A percentile compares a stretch with the other conserved stretches of the same genome.
Evolutionary conservation across 23 tunicate species (phyloP).

Genomic region (Phallusia fumigata): DNA sequence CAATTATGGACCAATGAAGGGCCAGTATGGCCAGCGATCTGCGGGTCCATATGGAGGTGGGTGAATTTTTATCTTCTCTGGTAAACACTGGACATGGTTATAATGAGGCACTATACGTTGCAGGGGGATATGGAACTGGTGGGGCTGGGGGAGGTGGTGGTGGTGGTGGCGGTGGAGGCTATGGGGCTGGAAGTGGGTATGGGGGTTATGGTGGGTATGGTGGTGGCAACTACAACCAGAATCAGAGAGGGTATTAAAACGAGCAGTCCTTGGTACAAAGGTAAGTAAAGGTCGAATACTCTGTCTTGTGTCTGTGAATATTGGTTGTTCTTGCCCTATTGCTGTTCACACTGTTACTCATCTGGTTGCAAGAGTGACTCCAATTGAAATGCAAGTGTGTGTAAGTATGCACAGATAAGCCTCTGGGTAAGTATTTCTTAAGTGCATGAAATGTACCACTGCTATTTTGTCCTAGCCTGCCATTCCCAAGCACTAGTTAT

Average conservation of each 20-base stretch:
- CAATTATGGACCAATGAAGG: constrained; percentile 75
- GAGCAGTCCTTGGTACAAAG: not conserved
- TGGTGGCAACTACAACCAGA: constrained; percentile 25
- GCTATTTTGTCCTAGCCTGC: no score
- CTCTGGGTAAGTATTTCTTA: no score
- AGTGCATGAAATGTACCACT: no score
- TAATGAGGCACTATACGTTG: not conserved
- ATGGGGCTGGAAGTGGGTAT: constrained; percentile 39
- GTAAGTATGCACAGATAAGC: not conserved
- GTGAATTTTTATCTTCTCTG: not conserved
- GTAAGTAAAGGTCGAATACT: not conserved
- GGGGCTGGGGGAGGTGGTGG: constrained; percentile 21
- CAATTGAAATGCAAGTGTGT: not conserved
- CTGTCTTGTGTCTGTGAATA: no score
- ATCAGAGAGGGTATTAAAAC: not conserved
- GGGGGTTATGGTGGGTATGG: constrained; percentile 60
- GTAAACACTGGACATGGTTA: not conserved
- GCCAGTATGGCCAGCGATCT: constrained; percentile 39
- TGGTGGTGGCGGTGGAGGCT: constrained; percentile 28
- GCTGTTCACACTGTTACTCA: not conserved
- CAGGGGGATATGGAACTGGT: constrained; percentile 56
- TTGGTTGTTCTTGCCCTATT: not conserved
- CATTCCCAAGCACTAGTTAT: no score
- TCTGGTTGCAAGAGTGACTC: not conserved
- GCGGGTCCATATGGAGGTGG: constrained; percentile 82